Percentiles rank a stretch among this genome's conserved stretches.
Evolutionary conservation across 2,888 invertebrate species (phyloP).

Genomic region (Masnerella sp.): DNA sequence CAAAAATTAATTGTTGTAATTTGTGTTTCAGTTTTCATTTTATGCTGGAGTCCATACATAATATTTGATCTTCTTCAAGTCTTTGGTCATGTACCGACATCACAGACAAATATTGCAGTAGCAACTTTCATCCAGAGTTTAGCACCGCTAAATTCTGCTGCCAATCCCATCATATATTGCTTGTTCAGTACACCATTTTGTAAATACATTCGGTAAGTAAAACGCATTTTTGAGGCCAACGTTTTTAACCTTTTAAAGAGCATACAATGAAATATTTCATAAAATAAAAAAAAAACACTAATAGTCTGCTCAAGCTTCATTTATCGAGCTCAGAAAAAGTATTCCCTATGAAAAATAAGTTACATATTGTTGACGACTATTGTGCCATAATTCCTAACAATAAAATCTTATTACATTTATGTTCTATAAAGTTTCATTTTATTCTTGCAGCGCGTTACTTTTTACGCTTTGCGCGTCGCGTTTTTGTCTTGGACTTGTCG

Average conservation of each 20-base stretch:
- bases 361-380: no score
- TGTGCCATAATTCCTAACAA: no score
- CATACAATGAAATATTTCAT: neutral
- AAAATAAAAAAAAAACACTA: no score
- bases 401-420: no score
- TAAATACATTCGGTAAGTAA: slow-evolving; percentile 86
- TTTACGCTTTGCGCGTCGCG: no score
- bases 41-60: slow-evolving; percentile 97
- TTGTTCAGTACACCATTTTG: slow-evolving; percentile 94
- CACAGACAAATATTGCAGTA: slow-evolving; percentile 89
- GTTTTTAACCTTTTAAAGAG: no score
- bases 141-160: slow-evolving; percentile 94
- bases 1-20: neutral
- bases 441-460: no score
- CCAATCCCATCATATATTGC: slow-evolving; percentile 96
- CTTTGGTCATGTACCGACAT: slow-evolving; percentile 87
- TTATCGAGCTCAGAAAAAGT: no score
- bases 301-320: no score
- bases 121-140: slow-evolving; percentile 95
- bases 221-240: slow-evolving; percentile 6
- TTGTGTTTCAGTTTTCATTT: slow-evolving; percentile 87
- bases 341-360: no score
- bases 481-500: no score
- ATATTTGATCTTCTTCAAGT: slow-evolving; percentile 94
- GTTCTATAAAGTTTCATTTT: no score